phyloP scores from a whole-genome alignment of 1,140 invertebrate species.

The Drosophila novamexicana region DNA sequence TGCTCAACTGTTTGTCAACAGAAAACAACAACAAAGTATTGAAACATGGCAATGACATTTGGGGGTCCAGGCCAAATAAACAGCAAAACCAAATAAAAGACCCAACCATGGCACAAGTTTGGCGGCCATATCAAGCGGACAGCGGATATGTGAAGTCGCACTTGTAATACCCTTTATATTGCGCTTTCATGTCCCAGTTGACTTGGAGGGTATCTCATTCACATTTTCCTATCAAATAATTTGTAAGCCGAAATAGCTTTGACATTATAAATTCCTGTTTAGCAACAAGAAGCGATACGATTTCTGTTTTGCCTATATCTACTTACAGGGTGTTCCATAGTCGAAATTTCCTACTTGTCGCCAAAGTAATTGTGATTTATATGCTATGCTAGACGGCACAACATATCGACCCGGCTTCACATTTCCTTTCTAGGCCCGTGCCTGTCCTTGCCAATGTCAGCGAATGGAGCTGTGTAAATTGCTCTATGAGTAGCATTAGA shows the following conservation, averaged over 20 bases:
- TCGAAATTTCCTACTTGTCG: background rate
- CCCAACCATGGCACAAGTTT: constrained; percentile 23
- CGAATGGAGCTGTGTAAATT: constrained; percentile 43
- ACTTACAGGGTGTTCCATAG: constrained; percentile 3
- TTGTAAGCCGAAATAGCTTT: too few relatives aligned
- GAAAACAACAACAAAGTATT: constrained; percentile 23
- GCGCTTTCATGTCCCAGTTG: too few relatives aligned
- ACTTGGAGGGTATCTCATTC: too few relatives aligned
- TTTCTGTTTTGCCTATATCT: background rate
- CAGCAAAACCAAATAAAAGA: constrained; percentile 42
- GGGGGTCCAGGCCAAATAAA: constrained; percentile 22
- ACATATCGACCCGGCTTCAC: constrained; percentile 26
- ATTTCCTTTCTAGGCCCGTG: background rate
- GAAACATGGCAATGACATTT: constrained; percentile 59
- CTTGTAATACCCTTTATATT: constrained; percentile 10
- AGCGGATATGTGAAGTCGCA: background rate
- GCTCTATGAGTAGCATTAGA: constrained; percentile 39
- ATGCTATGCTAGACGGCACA: constrained; percentile 20
- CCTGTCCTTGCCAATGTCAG: constrained; percentile 4
- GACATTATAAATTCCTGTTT: too few relatives aligned
- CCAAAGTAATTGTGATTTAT: constrained; percentile 55
- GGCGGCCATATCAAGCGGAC: background rate
- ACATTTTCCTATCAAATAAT: too few relatives aligned
- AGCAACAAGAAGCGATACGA: too few relatives aligned
- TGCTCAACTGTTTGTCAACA: constrained; percentile 51